Evolutionary conservation across 2,888 invertebrate genomes (phyloP).

Genomic region (Zygothrica quintamaculata): DNA sequence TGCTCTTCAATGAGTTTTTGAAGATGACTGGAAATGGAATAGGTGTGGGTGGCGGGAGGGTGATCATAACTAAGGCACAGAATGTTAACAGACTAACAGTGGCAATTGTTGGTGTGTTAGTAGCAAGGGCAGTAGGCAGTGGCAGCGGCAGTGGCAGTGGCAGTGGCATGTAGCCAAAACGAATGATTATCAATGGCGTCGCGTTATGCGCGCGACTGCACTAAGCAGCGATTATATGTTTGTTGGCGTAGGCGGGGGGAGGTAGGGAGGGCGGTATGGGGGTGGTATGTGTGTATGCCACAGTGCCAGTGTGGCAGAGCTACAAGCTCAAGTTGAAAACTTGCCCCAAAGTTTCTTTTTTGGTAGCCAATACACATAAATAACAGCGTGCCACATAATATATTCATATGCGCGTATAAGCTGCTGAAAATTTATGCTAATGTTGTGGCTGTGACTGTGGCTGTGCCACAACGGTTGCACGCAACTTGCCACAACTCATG

Average conservation of each 20-base stretch:
- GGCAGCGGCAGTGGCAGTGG: conserved; percentile 1
- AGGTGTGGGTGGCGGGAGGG: neutral
- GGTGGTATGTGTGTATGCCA: no score
- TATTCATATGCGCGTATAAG: conserved; percentile 71
- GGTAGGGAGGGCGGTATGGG: no score
- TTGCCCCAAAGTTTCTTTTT: conserved; percentile 60
- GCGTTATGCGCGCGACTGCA: conserved; percentile 70
- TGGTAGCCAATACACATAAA: conserved; percentile 58
- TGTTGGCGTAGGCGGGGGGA: no score
- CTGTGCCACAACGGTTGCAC: neutral
- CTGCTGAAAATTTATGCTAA: conserved; percentile 74
- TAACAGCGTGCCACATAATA: conserved; percentile 61
- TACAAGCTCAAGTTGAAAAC: conserved; percentile 39
- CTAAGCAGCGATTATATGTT: conserved; percentile 80
- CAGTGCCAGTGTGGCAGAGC: no score
- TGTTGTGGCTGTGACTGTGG: conserved; percentile 33
- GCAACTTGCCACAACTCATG: no score
- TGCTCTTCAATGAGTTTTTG: conserved; percentile 74
- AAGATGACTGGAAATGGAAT: conserved; percentile 34
- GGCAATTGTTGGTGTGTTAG: neutral
- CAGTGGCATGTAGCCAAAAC: neutral
- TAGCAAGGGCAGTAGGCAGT: neutral
- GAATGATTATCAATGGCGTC: conserved; percentile 55
- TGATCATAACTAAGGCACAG: no score
- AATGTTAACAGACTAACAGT: neutral